Base-by-base conservation (phyloP, 2,113 vertebrate species). In the Sander lucioperca region DNA sequence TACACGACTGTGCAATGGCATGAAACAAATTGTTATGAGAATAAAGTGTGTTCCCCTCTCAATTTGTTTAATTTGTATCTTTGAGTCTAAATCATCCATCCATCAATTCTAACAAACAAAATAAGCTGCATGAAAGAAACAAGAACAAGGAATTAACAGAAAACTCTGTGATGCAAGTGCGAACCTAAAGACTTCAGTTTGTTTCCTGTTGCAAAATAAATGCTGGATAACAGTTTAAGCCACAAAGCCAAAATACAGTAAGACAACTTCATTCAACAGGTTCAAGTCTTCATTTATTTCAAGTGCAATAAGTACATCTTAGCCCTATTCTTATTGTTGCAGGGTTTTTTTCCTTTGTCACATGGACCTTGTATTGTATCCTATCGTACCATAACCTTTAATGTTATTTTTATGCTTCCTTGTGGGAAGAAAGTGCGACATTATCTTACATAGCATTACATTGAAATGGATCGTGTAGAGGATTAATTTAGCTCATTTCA, bases 1-100 rank as follows among this genome's bases (percentile, higher is more conserved):
- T 88, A 91, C 76, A 88, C 12, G 58, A 87, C 67, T 86, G 90
- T 87, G 88, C 88, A 92, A 77, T 89, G 81, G 81, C 77, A 89
- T 89, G 81, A 89, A 92, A 84, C 75, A 82, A 92, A 92, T 87
- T 86, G 74, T 80, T 86, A 75, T 80, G 78, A 85, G 86, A 88
- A 91, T 86, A 82, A 91, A 88, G 73, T 57, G 86, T 57, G 84
- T 74, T 82, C 78, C 75, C 74, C 57, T 88, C 74, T 90, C 86
- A 89, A 82, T 87, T 91, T 84, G 74, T 76, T 80, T 78, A 85
- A 90, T 92, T 87, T 89, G 73, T 50, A 79, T 63, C 53, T 84
- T 85, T 85, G 65, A 86, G 74, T 86, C 58, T 48, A 48, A 84
- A 87, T 70, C 76, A 89, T 82, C 51, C 80, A 86, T 82, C 53